Conservation (phyloP, 2,888 invertebrate species). For the Resseliella maxima region DNA sequence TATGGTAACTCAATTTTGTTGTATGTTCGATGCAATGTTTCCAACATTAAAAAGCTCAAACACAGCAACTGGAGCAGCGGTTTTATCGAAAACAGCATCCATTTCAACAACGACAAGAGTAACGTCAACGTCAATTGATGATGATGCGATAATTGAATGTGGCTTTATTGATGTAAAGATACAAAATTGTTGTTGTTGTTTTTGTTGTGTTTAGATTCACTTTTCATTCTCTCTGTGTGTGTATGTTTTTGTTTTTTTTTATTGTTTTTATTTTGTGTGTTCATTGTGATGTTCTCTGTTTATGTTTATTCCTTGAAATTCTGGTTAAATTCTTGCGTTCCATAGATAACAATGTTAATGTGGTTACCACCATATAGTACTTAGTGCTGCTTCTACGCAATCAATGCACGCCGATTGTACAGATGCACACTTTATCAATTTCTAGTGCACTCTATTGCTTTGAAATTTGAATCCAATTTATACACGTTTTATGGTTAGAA, state of each 20-base stretch:
- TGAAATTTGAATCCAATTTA: not conserved
- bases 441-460: not conserved
- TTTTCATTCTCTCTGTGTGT: too few species aligned
- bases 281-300: too few species aligned
- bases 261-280: too few species aligned
- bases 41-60: conserved; percentile 65
- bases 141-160: conserved; percentile 75
- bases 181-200: conserved; percentile 16
- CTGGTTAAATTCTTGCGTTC: not conserved
- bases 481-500: not conserved
- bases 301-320: too few species aligned
- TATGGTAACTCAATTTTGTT: conserved; percentile 86
- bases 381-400: too few species aligned
- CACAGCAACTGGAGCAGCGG: not conserved
- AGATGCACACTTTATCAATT: not conserved
- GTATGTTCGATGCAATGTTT: conserved; percentile 80
- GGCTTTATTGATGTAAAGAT: conserved; percentile 74
- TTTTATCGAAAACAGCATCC: conserved; percentile 34
- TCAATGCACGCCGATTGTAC: too few species aligned
- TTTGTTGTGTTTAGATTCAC: too few species aligned
- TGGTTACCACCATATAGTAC: too few species aligned
- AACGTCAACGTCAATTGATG: conserved; percentile 61
- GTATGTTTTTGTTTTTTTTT: not conserved
- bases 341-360: conserved; percentile 60
- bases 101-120: not conserved